Evolutionary conservation across 2,113 vertebrate genomes (phyloP).

Genomic region (Coregonus clupeaformis): DNA sequence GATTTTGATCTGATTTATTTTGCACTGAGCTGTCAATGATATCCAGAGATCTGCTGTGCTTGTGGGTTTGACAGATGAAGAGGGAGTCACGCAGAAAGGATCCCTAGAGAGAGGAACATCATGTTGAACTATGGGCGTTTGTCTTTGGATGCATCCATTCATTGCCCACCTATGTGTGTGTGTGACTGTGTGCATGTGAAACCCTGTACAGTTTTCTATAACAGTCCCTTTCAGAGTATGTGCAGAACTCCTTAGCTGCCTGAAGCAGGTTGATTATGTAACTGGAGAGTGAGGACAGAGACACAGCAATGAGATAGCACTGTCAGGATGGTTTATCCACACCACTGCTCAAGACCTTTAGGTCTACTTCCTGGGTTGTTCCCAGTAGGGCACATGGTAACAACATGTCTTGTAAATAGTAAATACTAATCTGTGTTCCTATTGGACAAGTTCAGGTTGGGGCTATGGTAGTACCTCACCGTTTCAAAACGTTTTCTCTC

Average conservation of each 20-base stretch:
- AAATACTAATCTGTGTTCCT: no score
- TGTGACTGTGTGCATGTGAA: neutral
- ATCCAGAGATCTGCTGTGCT: no score
- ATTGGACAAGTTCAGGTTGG: no score
- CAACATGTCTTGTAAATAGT: no score
- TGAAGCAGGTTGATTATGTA: neutral
- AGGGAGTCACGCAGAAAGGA: no score
- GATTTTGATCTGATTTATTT: no score
- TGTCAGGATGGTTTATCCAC: neutral
- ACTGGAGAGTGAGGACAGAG: conserved; percentile 20
- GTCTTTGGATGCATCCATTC: neutral
- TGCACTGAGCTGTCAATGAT: neutral
- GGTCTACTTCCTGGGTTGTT: no score
- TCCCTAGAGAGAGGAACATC: no score
- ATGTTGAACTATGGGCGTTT: neutral
- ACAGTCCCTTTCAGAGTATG: neutral
- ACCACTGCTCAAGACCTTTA: no score
- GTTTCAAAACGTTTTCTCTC: no score
- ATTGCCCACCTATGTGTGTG: neutral
- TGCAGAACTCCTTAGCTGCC: neutral
- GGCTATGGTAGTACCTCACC: no score
- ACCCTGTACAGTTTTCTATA: neutral
- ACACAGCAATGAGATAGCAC: neutral
- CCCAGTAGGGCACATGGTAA: no score
- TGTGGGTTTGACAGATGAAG: neutral